Percentiles rank a stretch among this genome's conserved stretches.
Evolutionary conservation across 2,888 invertebrate genomes (phyloP).

Genomic region (Rhamphomyia laevipes): DNA sequence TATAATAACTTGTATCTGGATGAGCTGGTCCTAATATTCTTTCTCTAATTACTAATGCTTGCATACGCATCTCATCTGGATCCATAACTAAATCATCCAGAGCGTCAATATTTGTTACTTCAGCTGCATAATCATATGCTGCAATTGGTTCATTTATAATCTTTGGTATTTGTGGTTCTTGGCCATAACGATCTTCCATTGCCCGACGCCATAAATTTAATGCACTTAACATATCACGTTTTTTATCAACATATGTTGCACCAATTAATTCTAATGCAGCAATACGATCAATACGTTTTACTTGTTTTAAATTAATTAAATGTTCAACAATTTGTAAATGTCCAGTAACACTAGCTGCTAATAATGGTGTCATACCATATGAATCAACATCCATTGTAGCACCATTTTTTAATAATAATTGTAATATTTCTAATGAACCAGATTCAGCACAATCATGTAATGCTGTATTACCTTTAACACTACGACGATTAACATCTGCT

Average conservation of each 20-base stretch:
- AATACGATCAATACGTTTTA: conserved; percentile 66
- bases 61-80: conserved; percentile 95
- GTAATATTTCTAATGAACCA: conserved; percentile 84
- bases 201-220: conserved; percentile 82
- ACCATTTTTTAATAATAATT: conserved; percentile 73
- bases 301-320: conserved; percentile 63
- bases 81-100: conserved; percentile 80
- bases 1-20: conserved; percentile 94
- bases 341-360: conserved; percentile 88
- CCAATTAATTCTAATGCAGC: conserved; percentile 86
- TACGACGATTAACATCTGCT: conserved; percentile 87
- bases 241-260: conserved; percentile 93
- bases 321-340: conserved; percentile 89
- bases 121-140: conserved; percentile 80
- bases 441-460: conserved; percentile 96
- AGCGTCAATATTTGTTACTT: conserved; percentile 66
- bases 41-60: conserved; percentile 81
- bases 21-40: conserved; percentile 85
- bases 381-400: conserved; percentile 91
- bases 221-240: conserved; percentile 85
- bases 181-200: conserved; percentile 65
- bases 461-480: conserved; percentile 86
- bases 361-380: conserved; percentile 90
- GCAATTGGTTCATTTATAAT: conserved; percentile 60
- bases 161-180: conserved; percentile 60